Evolutionary conservation across 2,113 vertebrate genomes (phyloP), one percentile per base, ranked within the genome.

Genomic region (Triplophysa rosa): DNA sequence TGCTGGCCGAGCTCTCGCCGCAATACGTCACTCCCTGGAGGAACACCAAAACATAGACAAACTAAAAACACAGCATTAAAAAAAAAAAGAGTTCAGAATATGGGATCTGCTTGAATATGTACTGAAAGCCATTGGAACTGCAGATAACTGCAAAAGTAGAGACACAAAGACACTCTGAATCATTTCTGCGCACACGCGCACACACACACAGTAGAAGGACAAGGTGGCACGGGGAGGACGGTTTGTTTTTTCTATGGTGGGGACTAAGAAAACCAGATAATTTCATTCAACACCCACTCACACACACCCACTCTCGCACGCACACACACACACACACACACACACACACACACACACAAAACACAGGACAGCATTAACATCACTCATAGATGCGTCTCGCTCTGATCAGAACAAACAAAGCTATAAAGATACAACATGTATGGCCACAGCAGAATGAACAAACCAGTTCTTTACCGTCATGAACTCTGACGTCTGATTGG

Each of bases 21-120:
- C 97, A 99, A 92, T 98, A 98, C 0, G 97, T 99, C 86, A 99
- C 96, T 0, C 97, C 97, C 97, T 99, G 86, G 42, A 65, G 73
- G 6, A 83, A 49, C 2, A 14, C 61, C 24, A 52, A 66, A 71
- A 79, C 47, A 42, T 10, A 47, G 8, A 52, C 9, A 61, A 49
- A 16, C 6, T 37, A 37, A 37, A 37, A 37, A 70, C 23, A 12
- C 2, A 45, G 10, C 11, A 45, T 45, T 45, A 12, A 45, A 12
- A 8, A 4, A n/a, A 6, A 37, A 37, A 12, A 45, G 8, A 12
- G 42, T 45, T 45, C 10, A 10, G 42, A 45, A 11, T 8, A 9
- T 45, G 10, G 10, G 8, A 10, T 45, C 9, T 45, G 42, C 9
- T 45, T 4, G 42, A 45, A 45, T 45, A 12, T 12, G 42, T 12